A percentile compares a stretch with the other conserved stretches of the same genome.
Conservation (phyloP, 2,113 vertebrate genomes). For the Colistium nudipinnis region DNA sequence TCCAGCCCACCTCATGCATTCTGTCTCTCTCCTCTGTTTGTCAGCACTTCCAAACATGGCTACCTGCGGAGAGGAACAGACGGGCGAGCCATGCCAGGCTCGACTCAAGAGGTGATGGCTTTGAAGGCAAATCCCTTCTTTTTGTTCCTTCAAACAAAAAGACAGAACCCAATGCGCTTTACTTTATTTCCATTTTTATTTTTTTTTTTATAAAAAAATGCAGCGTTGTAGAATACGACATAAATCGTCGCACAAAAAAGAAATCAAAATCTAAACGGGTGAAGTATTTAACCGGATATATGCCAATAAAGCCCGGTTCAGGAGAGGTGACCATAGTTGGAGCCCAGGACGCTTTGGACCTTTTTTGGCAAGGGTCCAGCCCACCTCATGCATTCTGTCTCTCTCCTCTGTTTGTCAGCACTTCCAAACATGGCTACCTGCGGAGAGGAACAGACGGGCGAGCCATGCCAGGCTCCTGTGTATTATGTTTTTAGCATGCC, state of each 20-base stretch:
- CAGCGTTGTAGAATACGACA: too few relatives aligned
- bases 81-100: constrained; percentile 75
- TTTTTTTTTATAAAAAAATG: not conserved
- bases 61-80: constrained; percentile 78
- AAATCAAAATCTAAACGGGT: constrained; percentile 1
- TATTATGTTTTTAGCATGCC: constrained; percentile 83
- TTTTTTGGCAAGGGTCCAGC: constrained; percentile 50
- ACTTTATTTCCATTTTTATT: not conserved
- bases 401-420: constrained; percentile 81
- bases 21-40: constrained; percentile 78
- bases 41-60: constrained; percentile 85
- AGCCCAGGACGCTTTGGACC: constrained; percentile 48
- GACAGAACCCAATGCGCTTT: not conserved
- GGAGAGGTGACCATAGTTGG: constrained; percentile 60
- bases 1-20: constrained; percentile 56
- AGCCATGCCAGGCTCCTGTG: constrained; percentile 78
- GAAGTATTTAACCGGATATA: not conserved
- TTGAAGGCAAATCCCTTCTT: constrained; percentile 47
- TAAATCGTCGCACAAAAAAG: too few relatives aligned
- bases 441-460: constrained; percentile 73
- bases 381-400: constrained; percentile 64
- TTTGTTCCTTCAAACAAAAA: constrained; percentile 28
- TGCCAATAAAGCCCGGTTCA: constrained; percentile 8
- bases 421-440: constrained; percentile 85
- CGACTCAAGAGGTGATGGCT: constrained; percentile 63